Evolutionary conservation across 2,797 vertebrate genomes (phyloP).

Genomic region (Catostomus latipinnis): DNA sequence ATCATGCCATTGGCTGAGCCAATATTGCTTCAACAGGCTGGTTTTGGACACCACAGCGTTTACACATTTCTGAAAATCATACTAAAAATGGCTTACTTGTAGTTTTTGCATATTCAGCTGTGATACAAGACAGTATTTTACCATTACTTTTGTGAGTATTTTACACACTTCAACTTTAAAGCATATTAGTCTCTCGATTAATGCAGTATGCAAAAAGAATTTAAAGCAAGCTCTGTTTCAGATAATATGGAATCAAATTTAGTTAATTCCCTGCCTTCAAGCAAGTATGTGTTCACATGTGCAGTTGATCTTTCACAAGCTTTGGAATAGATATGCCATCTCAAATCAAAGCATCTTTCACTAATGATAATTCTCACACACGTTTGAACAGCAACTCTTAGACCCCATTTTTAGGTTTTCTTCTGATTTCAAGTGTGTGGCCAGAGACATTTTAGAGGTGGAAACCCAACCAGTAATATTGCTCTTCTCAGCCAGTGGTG

Average conservation of each 20-base stretch:
- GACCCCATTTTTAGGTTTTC: background rate
- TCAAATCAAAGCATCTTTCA: background rate
- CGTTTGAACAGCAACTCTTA: background rate
- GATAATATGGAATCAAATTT: background rate
- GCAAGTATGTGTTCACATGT: background rate
- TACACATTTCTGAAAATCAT: too few species aligned
- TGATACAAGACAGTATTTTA: too few species aligned
- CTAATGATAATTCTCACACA: background rate
- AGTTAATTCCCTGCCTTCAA: background rate
- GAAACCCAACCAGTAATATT: constrained; percentile 1
- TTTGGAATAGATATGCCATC: background rate
- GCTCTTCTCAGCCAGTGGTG: constrained; percentile 17
- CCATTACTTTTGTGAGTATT: too few species aligned
- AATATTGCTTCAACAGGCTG: too few species aligned
- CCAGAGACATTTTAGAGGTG: constrained; percentile 8
- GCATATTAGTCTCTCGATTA: background rate
- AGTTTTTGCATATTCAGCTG: too few species aligned
- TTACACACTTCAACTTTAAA: background rate
- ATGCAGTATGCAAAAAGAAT: background rate
- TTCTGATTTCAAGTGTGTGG: background rate
- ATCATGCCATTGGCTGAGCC: too few species aligned
- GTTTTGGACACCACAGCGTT: too few species aligned
- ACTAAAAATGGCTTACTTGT: too few species aligned
- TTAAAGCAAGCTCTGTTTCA: background rate
- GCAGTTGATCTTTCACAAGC: too few species aligned